Evolutionary conservation across 2,113 vertebrate genomes (phyloP).

Genomic region (Candoia aspera): DNA sequence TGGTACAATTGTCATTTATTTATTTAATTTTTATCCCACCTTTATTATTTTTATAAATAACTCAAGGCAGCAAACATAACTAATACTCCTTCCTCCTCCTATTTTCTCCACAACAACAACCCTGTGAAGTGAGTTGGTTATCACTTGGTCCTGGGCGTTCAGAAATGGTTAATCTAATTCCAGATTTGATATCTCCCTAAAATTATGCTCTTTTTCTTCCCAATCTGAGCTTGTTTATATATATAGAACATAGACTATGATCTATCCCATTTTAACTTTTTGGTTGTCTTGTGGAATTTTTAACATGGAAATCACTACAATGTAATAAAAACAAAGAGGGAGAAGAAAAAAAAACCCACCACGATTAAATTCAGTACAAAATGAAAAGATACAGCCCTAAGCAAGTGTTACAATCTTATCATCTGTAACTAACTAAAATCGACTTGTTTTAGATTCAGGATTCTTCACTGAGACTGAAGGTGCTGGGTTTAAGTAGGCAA

Average conservation of each 20-base stretch:
- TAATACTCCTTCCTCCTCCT: too few relatives aligned
- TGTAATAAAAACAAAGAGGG: conserved; percentile 26
- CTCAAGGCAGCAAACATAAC: too few relatives aligned
- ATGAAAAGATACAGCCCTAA: conserved; percentile 19
- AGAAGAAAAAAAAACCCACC: not conserved
- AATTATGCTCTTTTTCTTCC: not conserved
- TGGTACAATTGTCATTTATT: not conserved
- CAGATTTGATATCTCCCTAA: not conserved
- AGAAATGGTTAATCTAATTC: not conserved
- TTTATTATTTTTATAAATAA: too few relatives aligned
- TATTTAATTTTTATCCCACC: too few relatives aligned
- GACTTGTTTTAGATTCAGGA: conserved; percentile 15
- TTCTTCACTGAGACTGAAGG: not conserved
- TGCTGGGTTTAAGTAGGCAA: not conserved
- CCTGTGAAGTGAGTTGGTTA: too few relatives aligned
- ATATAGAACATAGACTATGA: not conserved
- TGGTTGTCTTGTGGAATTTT: conserved; percentile 3
- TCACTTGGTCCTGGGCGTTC: not conserved
- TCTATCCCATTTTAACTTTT: not conserved
- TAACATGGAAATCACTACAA: conserved; percentile 46
- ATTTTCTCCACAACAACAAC: too few relatives aligned
- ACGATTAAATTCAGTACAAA: conserved; percentile 36
- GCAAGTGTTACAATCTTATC: conserved; percentile 38
- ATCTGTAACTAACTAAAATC: conserved; percentile 40
- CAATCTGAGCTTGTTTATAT: not conserved